Percentiles rank a stretch among this genome's conserved stretches.
Evolutionary conservation across 2,797 vertebrate genomes (phyloP).

Genomic region (Sternarchorhynchus goeldii): DNA sequence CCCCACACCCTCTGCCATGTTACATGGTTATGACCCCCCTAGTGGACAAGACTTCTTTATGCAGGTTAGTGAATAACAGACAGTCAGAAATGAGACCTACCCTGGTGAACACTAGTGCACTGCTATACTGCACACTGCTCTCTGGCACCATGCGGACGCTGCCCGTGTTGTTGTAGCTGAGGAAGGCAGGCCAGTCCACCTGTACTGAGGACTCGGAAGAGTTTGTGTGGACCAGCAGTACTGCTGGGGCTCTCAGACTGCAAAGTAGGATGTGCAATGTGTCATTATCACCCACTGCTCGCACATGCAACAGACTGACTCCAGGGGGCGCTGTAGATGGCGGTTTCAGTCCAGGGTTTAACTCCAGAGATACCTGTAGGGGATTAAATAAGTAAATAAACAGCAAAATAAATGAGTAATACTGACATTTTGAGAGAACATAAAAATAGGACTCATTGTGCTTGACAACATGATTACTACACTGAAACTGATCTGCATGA

Average conservation of each 20-base stretch:
- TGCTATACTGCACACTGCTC: constrained; percentile 76
- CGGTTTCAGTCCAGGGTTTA: constrained; percentile 70
- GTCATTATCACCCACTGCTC: constrained; percentile 76
- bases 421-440: too few species aligned
- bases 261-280: constrained; percentile 87
- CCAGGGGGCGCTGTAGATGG: constrained; percentile 34
- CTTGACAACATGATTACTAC: too few species aligned
- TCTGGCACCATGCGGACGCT: constrained; percentile 80
- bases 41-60: not conserved
- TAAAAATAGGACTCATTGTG: too few species aligned
- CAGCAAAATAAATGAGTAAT: too few species aligned
- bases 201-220: constrained; percentile 68
- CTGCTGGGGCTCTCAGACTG: constrained; percentile 79
- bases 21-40: not conserved
- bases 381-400: not conserved
- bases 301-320: constrained; percentile 80
- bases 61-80: not conserved
- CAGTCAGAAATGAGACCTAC: constrained; percentile 63
- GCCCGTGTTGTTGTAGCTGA: constrained; percentile 58
- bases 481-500: too few species aligned
- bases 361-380: constrained; percentile 75
- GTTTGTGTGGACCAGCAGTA: constrained; percentile 81
- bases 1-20: too few species aligned
- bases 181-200: constrained; percentile 81
- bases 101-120: constrained; percentile 79